Conservation (phyloP, 2,797 vertebrate genomes). For the Pterois miles region DNA sequence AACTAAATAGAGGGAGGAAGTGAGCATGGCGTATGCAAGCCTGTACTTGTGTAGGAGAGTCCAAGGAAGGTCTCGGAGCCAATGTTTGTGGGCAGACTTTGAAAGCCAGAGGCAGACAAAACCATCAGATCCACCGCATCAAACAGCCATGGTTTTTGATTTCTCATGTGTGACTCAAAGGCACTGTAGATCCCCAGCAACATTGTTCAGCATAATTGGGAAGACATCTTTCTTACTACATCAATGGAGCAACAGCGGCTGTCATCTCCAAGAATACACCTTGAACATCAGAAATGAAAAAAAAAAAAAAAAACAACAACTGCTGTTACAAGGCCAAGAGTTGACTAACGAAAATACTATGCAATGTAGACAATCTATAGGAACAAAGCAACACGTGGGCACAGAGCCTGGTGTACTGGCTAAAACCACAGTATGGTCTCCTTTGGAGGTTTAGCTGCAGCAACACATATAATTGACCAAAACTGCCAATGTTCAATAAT, state of each 20-base stretch:
- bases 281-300: conserved; percentile 6
- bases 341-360: background rate
- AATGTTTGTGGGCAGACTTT: conserved; percentile 56
- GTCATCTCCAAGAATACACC: background rate
- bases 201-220: conserved; percentile 48
- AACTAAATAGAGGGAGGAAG: conserved; percentile 39
- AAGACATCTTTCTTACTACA: conserved; percentile 13
- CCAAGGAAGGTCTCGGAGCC: conserved; percentile 44
- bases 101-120: conserved; percentile 44
- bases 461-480: background rate
- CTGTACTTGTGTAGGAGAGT: conserved; percentile 55
- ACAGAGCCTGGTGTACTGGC: background rate
- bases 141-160: conserved; percentile 23
- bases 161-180: conserved; percentile 48
- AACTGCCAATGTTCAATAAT: background rate
- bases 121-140: conserved; percentile 36
- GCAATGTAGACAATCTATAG: background rate
- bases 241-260: background rate
- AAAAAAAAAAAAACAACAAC: background rate
- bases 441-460: background rate
- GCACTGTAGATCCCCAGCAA: conserved; percentile 26
- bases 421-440: background rate
- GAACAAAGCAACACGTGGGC: conserved; percentile 5
- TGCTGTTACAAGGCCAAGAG: background rate
- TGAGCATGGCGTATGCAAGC: conserved; percentile 35